Percentiles rank a stretch among this genome's conserved stretches.
These are phyloP conservation scores for Cosmorhoe ocellata DNA, from an alignment of 2,888 invertebrate species.

Conservation along the genomic window DNA sequence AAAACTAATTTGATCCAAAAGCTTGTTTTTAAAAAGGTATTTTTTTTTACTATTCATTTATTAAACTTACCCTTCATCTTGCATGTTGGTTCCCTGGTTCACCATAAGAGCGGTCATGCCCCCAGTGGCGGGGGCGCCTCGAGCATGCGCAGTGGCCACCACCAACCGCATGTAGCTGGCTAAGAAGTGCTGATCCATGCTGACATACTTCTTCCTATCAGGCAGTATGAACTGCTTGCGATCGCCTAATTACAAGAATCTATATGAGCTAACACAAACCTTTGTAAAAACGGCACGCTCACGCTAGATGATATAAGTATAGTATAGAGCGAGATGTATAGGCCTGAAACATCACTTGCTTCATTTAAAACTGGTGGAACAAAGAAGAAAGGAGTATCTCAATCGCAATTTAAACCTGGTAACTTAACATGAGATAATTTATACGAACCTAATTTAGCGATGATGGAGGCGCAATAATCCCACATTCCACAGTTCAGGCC, in stretches of 20 bases:
- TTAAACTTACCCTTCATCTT: neutral
- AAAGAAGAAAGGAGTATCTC: no score
- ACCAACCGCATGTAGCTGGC: slow-evolving; percentile 84
- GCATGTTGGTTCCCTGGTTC: neutral
- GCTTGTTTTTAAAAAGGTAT: no score
- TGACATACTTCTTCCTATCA: slow-evolving; percentile 86
- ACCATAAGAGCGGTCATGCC: slow-evolving; percentile 81
- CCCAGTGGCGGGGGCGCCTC: slow-evolving; percentile 85
- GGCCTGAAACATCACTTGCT: no score
- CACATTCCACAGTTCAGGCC: slow-evolving; percentile 89
- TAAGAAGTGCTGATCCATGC: slow-evolving; percentile 85
- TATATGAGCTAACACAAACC: neutral
- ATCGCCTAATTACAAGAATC: slow-evolving; percentile 60
- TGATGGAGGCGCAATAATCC: slow-evolving; percentile 87
- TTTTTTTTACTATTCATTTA: no score
- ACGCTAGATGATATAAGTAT: no score
- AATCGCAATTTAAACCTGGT: no score
- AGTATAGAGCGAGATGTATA: no score
- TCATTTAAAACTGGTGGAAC: no score
- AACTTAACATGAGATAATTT: no score
- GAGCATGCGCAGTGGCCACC: slow-evolving; percentile 81
- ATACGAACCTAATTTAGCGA: slow-evolving; percentile 83
- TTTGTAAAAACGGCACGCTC: no score
- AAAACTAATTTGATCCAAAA: no score
- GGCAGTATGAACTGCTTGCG: slow-evolving; percentile 84